phyloP scores from a whole-genome alignment of 2,888 invertebrate genomes.

The Bimastos eiseni region DNA sequence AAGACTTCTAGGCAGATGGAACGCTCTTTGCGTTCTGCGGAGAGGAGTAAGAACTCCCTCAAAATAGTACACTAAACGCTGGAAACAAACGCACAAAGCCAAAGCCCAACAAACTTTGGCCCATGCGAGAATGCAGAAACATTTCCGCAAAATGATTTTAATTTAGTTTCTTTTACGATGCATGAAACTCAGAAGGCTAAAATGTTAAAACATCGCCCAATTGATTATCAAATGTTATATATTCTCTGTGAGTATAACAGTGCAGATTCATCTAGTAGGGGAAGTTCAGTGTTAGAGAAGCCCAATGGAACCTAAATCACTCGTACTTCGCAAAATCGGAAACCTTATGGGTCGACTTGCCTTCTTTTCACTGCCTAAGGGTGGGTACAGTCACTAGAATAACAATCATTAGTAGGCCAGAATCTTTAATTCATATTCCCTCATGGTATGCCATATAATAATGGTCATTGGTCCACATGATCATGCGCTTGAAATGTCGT shows the following conservation, averaged over 20 bases:
- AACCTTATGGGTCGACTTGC: too few relatives aligned
- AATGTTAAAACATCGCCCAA: not conserved
- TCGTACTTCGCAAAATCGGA: not conserved
- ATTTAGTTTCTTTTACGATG: not conserved
- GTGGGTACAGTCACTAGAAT: too few relatives aligned
- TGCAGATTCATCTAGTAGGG: not conserved
- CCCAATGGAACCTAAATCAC: not conserved
- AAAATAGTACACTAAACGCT: not conserved
- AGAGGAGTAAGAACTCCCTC: not conserved
- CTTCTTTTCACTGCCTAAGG: too few relatives aligned
- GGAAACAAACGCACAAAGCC: not conserved
- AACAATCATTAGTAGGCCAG: too few relatives aligned
- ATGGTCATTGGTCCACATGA: too few relatives aligned
- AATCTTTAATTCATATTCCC: too few relatives aligned
- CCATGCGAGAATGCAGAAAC: not conserved
- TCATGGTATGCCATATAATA: too few relatives aligned
- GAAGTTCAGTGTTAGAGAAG: not conserved
- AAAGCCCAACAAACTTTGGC: not conserved
- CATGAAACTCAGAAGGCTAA: not conserved
- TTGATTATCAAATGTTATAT: too few relatives aligned
- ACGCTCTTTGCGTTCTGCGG: not conserved
- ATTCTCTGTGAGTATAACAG: not conserved
- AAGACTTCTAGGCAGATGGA: slow-evolving; percentile 72
- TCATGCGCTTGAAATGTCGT: too few relatives aligned
- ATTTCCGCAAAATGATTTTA: not conserved